Conservation (phyloP, 2,797 vertebrate genomes). For the Triplophysa yarkandensis region DNA sequence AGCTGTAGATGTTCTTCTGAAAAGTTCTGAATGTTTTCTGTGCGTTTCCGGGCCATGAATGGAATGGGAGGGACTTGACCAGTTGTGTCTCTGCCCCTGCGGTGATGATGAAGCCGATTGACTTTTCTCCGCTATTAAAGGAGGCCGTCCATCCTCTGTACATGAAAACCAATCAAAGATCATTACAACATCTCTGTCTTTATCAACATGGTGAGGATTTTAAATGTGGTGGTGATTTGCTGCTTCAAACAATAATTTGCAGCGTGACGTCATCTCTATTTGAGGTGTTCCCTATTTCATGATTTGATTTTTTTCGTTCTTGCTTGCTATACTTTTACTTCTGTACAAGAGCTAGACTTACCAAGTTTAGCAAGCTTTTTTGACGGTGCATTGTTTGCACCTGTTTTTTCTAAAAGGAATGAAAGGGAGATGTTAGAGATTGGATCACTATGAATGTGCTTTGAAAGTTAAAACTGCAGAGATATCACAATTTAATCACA, state of each 20-base stretch:
- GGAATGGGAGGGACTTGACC: slow-evolving; percentile 82
- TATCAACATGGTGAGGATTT: neutral
- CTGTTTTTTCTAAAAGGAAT: slow-evolving; percentile 62
- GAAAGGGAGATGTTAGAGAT: slow-evolving; percentile 59
- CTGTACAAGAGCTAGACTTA: slow-evolving; percentile 58
- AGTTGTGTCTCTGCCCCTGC: slow-evolving; percentile 75
- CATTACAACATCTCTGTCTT: slow-evolving; percentile 30
- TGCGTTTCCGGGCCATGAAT: slow-evolving; percentile 72
- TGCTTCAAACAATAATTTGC: slow-evolving; percentile 30
- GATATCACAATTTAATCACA: neutral
- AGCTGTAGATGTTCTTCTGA: slow-evolving; percentile 79
- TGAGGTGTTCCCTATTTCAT: slow-evolving; percentile 8
- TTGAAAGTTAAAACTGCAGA: neutral
- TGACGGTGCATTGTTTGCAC: slow-evolving; percentile 61
- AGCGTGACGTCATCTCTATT: slow-evolving; percentile 25
- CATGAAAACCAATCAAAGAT: slow-evolving; percentile 48
- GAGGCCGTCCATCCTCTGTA: slow-evolving; percentile 81
- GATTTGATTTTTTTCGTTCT: neutral
- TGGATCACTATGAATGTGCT: slow-evolving; percentile 33
- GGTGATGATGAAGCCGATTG: slow-evolving; percentile 79
- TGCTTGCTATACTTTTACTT: slow-evolving; percentile 39
- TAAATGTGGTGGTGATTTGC: slow-evolving; percentile 29
- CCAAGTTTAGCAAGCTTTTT: slow-evolving; percentile 62
- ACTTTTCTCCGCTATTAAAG: slow-evolving; percentile 75
- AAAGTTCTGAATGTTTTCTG: slow-evolving; percentile 84